phyloP scores from a whole-genome alignment of 2,797 vertebrate species.

The Peromyscus melanophrys region DNA sequence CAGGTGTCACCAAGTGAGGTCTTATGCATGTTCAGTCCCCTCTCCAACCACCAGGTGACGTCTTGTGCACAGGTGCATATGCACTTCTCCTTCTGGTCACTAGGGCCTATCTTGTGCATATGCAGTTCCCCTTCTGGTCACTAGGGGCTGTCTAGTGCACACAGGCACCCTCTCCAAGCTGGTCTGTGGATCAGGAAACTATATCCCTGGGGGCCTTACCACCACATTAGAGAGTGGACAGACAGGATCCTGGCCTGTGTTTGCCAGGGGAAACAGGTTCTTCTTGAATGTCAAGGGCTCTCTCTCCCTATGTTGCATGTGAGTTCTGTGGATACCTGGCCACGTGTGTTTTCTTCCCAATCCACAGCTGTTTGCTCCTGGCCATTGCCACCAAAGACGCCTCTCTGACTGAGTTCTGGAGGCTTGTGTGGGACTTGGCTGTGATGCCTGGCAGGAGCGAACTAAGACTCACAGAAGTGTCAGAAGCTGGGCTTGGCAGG shows the following conservation, averaged over 20 bases:
- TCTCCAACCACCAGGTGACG: not conserved
- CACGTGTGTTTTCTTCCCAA: conserved; percentile 42
- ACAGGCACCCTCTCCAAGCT: not conserved
- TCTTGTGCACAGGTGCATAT: rapidly evolving
- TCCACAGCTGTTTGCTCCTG: not conserved
- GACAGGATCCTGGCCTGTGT: conserved; percentile 14
- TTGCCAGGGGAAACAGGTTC: conserved; percentile 81
- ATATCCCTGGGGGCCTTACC: not conserved
- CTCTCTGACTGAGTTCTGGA: not conserved
- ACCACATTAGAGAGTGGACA: conserved; percentile 46
- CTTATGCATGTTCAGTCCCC: not conserved
- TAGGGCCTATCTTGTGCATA: not conserved
- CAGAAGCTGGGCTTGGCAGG: conserved; percentile 21
- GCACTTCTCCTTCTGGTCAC: not conserved
- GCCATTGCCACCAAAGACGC: not conserved
- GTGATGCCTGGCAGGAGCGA: not conserved
- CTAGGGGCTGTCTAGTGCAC: not conserved
- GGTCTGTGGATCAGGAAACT: conserved; percentile 13
- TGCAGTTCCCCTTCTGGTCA: not conserved
- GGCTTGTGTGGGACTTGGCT: not conserved
- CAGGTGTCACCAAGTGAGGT: rapidly evolving
- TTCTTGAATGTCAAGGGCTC: conserved; percentile 66
- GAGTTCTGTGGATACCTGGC: conserved; percentile 17
- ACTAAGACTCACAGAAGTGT: not conserved
- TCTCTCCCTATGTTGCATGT: not conserved